Evolutionary conservation across 2,797 vertebrate genomes (phyloP).

Genomic region (Varecia variegata): DNA sequence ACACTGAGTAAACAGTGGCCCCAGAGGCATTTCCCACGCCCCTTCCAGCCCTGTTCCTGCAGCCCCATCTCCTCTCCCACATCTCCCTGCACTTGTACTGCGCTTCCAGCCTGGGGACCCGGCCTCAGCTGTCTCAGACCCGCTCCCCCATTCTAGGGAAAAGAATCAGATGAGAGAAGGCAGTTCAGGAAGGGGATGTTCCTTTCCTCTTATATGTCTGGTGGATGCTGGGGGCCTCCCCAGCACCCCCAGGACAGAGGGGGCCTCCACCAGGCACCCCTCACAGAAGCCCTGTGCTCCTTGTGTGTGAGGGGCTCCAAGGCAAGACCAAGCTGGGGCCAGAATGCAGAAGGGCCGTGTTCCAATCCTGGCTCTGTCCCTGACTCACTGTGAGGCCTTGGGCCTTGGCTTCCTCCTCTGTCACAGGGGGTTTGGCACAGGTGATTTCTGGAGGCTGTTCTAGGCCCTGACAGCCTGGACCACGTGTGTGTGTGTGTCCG

Average conservation of each 20-base stretch:
- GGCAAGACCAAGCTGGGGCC: not conserved
- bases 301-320: not conserved
- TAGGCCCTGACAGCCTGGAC: not conserved
- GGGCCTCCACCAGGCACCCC: not conserved
- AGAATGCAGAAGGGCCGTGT: not conserved
- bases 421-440: not conserved
- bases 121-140: not conserved
- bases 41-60: accelerated
- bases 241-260: too few relatives aligned
- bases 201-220: not conserved
- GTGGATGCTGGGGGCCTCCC: not conserved
- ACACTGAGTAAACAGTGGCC: not conserved
- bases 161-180: not conserved
- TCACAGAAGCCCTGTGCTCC: not conserved
- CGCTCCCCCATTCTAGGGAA: not conserved
- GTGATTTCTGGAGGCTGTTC: not conserved
- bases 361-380: not conserved
- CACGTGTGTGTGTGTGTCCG: not conserved
- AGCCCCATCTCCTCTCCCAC: not conserved
- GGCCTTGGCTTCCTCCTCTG: not conserved
- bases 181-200: not conserved
- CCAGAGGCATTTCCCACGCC: not conserved
- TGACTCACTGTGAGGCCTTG: not conserved
- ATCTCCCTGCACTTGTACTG: not conserved
- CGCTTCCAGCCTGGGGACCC: not conserved